Conservation (phyloP, 2,888 invertebrate genomes). For the Eugnorisma glareosa region DNA sequence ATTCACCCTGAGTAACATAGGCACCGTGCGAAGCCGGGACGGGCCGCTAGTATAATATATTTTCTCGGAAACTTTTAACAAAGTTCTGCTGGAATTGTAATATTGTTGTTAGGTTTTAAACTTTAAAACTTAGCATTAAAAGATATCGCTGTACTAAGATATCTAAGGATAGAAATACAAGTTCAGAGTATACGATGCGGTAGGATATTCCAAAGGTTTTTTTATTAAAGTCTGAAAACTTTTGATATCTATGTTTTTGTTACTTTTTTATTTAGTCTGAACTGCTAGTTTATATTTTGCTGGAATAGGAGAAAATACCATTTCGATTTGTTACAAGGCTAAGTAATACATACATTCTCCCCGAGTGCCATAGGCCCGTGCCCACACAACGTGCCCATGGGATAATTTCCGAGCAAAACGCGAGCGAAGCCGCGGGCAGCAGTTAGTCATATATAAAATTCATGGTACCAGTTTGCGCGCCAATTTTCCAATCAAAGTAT, state of each 20-base stretch:
- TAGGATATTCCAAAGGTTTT: not conserved
- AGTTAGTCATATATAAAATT: no score
- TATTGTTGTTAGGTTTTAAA: not conserved
- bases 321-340: not conserved
- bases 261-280: not conserved
- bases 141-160: not conserved
- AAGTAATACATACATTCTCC: no score
- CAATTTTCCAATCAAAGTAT: not conserved
- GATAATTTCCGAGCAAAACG: no score
- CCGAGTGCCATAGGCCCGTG: no score
- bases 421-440: no score
- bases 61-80: not conserved
- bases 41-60: slow-evolving; percentile 1
- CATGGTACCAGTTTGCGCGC: not conserved
- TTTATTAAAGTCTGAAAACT: not conserved
- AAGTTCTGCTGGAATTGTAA: not conserved
- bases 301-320: not conserved
- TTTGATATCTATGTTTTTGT: not conserved
- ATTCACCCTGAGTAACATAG: no score
- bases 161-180: not conserved
- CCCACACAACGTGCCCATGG: no score
- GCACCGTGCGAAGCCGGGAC: no score
- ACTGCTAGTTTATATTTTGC: not conserved
- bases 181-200: not conserved
- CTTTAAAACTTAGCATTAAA: not conserved